Evolutionary conservation across 2,113 vertebrate genomes (phyloP).

Genomic region (Ameiurus melas): DNA sequence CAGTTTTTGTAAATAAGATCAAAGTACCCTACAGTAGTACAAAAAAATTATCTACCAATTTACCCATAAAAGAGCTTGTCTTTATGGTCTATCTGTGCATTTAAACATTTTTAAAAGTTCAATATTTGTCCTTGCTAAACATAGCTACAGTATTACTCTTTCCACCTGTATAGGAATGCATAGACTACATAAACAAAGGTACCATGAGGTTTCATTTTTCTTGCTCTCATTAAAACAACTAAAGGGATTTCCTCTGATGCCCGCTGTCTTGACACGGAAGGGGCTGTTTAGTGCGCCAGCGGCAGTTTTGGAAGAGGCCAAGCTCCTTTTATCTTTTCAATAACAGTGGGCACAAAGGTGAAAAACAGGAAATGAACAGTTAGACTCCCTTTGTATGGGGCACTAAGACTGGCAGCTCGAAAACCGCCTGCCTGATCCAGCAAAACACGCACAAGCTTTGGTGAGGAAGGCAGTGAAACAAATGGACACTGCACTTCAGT

Average conservation of each 20-base stretch:
- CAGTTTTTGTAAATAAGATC: background rate
- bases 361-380: conserved; percentile 55
- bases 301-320: background rate
- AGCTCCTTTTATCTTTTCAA: conserved; percentile 33
- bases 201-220: background rate
- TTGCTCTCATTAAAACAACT: conserved; percentile 28
- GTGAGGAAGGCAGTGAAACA: background rate
- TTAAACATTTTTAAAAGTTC: background rate
- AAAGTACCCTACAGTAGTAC: background rate
- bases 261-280: conserved; percentile 18
- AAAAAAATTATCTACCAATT: background rate
- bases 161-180: background rate
- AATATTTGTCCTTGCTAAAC: background rate
- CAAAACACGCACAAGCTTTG: background rate
- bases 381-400: conserved; percentile 40
- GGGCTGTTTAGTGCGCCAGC: conserved; percentile 18
- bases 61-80: background rate
- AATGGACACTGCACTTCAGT: background rate
- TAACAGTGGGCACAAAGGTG: conserved; percentile 36
- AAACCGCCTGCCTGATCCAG: conserved; percentile 4
- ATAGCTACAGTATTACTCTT: background rate
- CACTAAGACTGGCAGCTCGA: conserved; percentile 26
- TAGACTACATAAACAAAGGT: conserved; percentile 8
- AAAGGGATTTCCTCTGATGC: conserved; percentile 40
- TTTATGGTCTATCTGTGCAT: background rate